Evolutionary conservation across 2,113 vertebrate species (phyloP).

Genomic region (Hipposideros armiger): DNA sequence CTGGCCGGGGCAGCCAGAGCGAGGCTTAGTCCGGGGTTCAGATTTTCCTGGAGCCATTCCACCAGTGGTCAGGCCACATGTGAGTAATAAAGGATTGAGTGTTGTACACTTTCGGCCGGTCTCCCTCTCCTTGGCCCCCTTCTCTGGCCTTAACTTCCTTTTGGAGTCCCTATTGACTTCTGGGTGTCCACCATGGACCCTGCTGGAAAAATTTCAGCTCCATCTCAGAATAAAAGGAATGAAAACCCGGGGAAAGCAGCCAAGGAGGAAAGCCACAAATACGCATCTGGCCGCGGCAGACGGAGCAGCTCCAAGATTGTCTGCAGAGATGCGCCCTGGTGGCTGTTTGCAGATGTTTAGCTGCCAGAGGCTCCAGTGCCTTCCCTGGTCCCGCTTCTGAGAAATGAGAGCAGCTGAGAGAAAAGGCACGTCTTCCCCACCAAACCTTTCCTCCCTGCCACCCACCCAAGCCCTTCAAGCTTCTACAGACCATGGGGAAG

Average conservation of each 20-base stretch:
- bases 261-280: slow-evolving; percentile 79
- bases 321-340: not conserved
- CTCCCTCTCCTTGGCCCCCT: slow-evolving; percentile 55
- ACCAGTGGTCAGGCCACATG: slow-evolving; percentile 74
- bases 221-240: slow-evolving; percentile 74
- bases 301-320: not conserved
- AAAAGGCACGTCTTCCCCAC: not conserved
- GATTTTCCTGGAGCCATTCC: slow-evolving; percentile 76
- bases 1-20: not conserved
- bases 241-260: slow-evolving; percentile 69
- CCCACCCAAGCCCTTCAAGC: not conserved
- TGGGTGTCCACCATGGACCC: slow-evolving; percentile 72
- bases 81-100: slow-evolving; percentile 68
- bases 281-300: slow-evolving; percentile 62
- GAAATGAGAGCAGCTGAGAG: not conserved
- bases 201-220: slow-evolving; percentile 76
- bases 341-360: slow-evolving; percentile 49
- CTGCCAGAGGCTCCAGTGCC: not conserved
- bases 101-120: slow-evolving; percentile 50
- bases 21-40: slow-evolving; percentile 60
- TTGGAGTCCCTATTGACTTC: slow-evolving; percentile 77
- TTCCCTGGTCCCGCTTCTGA: not conserved
- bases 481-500: not conserved
- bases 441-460: not conserved
- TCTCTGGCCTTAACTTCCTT: slow-evolving; percentile 69